These are phyloP conservation scores for Ctenopoma kingsleyae DNA, from an alignment of 2,797 vertebrate species.

Conservation along the genomic window DNA sequence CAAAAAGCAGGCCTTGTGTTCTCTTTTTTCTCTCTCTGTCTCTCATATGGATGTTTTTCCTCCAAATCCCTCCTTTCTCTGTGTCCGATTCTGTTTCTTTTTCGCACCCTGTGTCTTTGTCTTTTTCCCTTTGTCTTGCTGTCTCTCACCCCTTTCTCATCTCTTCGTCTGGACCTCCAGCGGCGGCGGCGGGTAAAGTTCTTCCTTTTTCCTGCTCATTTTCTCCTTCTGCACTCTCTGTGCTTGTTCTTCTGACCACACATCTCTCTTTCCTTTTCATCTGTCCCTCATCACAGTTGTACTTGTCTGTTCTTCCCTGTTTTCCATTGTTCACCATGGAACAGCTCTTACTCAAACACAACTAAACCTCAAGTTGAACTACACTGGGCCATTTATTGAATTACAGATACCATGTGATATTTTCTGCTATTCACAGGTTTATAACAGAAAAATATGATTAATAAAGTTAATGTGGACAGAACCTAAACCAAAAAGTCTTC, in stretches of 20 bases:
- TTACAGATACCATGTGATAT: constrained; percentile 12
- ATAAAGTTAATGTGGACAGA: not conserved
- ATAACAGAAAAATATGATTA: constrained; percentile 8
- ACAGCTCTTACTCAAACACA: constrained; percentile 60
- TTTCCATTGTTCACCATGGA: constrained; percentile 74
- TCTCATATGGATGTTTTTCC: constrained; percentile 81
- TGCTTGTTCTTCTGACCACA: constrained; percentile 74
- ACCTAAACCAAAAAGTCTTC: not conserved
- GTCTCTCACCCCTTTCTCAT: constrained; percentile 80
- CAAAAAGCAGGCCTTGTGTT: constrained; percentile 69
- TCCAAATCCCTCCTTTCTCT: constrained; percentile 61
- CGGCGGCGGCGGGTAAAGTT: constrained; percentile 89
- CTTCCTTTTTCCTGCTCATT: constrained; percentile 67
- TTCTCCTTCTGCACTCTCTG: constrained; percentile 63
- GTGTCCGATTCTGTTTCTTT: constrained; percentile 69
- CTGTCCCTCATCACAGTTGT: constrained; percentile 59
- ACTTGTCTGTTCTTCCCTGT: constrained; percentile 58
- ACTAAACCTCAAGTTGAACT: constrained; percentile 43
- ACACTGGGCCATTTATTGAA: constrained; percentile 25
- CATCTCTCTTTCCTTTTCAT: constrained; percentile 73
- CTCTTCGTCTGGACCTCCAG: constrained; percentile 84
- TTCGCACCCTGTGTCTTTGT: constrained; percentile 73
- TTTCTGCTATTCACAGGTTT: constrained; percentile 10
- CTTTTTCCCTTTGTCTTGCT: constrained; percentile 57
- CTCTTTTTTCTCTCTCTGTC: constrained; percentile 62